Conservation (phyloP, 2,888 invertebrate species). For the Invenusta paracnida region DNA sequence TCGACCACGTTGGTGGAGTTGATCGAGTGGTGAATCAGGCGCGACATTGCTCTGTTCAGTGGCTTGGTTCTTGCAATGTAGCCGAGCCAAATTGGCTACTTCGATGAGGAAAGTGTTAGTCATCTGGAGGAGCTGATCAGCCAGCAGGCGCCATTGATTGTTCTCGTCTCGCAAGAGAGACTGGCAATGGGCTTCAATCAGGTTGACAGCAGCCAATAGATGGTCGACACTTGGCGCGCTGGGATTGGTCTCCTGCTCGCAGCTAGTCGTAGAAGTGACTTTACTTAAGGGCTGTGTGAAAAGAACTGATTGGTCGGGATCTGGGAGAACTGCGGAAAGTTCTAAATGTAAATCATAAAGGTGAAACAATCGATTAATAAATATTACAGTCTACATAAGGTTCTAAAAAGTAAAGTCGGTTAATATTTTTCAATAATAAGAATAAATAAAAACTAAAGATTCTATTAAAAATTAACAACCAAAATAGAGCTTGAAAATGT, state of each 20-base stretch:
- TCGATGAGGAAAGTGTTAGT: background rate
- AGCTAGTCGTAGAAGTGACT: too few relatives aligned
- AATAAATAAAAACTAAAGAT: background rate
- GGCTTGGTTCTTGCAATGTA: too few relatives aligned
- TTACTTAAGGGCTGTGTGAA: background rate
- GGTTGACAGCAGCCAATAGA: background rate
- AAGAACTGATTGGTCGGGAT: background rate
- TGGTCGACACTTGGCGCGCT: background rate
- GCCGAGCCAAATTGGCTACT: background rate
- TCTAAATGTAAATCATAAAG: too few relatives aligned
- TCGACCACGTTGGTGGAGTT: background rate
- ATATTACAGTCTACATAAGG: too few relatives aligned
- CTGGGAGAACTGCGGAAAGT: background rate
- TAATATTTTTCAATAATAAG: too few relatives aligned
- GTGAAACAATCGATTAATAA: too few relatives aligned
- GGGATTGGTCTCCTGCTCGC: too few relatives aligned
- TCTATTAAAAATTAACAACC: background rate
- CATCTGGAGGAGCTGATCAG: background rate
- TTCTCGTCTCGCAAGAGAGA: background rate
- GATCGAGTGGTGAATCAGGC: too few relatives aligned
- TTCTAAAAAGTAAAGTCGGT: too few relatives aligned
- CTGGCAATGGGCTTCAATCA: background rate
- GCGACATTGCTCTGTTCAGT: too few relatives aligned
- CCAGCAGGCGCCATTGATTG: background rate
- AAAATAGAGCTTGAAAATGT: too few relatives aligned